A percentile compares a stretch with the other conserved stretches of the same genome.
Evolutionary conservation across 2,113 vertebrate genomes (phyloP).

Genomic region (Mesitornis unicolor): DNA sequence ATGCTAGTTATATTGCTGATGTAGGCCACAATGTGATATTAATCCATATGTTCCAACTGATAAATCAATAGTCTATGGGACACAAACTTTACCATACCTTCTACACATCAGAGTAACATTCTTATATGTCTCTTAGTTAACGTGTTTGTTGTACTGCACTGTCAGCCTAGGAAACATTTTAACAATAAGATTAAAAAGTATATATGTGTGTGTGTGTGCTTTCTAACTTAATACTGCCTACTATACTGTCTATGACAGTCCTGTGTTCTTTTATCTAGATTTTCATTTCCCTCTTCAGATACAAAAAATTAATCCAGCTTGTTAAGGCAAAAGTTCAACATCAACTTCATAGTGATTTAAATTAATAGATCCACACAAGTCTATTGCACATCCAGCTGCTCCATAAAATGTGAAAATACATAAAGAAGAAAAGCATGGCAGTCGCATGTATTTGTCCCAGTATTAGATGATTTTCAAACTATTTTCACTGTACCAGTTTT

Average conservation of each 20-base stretch:
- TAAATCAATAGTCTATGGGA: not conserved
- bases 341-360: not conserved
- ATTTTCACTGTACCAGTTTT: not conserved
- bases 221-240: not conserved
- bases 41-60: not conserved
- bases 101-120: not conserved
- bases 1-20: not conserved
- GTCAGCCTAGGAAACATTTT: not conserved
- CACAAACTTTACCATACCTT: not conserved
- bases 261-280: not conserved
- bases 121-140: not conserved
- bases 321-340: not conserved
- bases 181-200: not conserved
- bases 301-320: not conserved
- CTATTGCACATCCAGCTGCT: not conserved
- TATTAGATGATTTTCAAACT: not conserved
- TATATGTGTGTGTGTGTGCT: fast-evolving
- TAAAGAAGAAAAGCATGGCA: not conserved
- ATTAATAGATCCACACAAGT: not conserved
- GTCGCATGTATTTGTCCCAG: not conserved
- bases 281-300: not conserved
- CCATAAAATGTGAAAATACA: not conserved
- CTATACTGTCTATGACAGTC: not conserved
- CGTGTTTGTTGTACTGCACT: not conserved
- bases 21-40: not conserved